Conservation (phyloP, 2,797 vertebrate species). For the Percopsis omiscomaycus region DNA sequence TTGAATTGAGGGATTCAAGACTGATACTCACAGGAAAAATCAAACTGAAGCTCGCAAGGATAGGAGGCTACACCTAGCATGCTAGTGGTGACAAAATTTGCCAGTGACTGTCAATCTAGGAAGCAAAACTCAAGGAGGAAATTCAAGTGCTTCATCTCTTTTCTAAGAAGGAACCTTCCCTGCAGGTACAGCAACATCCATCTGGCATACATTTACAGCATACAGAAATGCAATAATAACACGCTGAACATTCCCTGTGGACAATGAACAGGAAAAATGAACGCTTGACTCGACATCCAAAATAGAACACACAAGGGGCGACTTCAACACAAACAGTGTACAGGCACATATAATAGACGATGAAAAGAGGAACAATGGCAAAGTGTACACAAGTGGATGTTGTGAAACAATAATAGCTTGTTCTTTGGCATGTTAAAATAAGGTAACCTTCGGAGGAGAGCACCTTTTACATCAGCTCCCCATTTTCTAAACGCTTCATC, state of each 20-base stretch:
- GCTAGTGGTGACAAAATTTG: slow-evolving; percentile 27
- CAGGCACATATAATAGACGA: slow-evolving; percentile 38
- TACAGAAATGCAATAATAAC: slow-evolving; percentile 72
- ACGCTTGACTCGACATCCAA: slow-evolving; percentile 66
- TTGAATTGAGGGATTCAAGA: too few species aligned
- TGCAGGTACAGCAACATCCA: slow-evolving; percentile 63
- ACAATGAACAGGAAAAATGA: slow-evolving; percentile 67
- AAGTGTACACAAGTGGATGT: slow-evolving; percentile 40
- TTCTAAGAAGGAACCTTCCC: slow-evolving; percentile 38
- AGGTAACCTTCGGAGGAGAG: neutral
- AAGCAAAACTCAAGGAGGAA: slow-evolving; percentile 61
- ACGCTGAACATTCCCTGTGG: slow-evolving; percentile 59
- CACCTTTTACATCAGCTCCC: too few species aligned
- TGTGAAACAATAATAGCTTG: slow-evolving; percentile 28
- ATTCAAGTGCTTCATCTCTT: slow-evolving; percentile 65
- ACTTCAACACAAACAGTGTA: slow-evolving; percentile 58
- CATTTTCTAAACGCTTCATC: too few species aligned
- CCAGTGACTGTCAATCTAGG: slow-evolving; percentile 43
- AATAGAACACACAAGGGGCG: slow-evolving; percentile 67
- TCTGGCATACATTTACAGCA: slow-evolving; percentile 73
- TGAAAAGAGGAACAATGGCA: slow-evolving; percentile 58
- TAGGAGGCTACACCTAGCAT: too few species aligned
- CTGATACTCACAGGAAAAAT: too few species aligned
- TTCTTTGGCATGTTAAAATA: slow-evolving; percentile 41
- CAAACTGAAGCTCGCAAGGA: too few species aligned